Percentiles rank a stretch among this genome's conserved stretches.
Conservation (phyloP, 35 echinoderm and acorn worm species). For the Stichopus chloronotus region DNA sequence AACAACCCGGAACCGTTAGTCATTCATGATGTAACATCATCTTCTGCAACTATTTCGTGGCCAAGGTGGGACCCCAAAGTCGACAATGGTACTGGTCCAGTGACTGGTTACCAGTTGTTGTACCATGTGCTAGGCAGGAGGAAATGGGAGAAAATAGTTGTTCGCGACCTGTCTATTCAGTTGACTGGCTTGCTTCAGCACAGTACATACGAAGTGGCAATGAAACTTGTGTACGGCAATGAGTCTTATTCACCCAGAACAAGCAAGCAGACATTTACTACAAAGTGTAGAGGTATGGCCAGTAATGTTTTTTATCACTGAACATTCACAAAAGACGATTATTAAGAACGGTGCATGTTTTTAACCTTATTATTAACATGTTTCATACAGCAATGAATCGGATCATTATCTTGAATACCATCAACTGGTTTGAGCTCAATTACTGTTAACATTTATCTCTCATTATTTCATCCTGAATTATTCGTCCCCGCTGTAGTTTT, state of each 20-base stretch:
- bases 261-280: neutral
- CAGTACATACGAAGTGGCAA: neutral
- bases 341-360: too few species aligned
- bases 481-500: too few species aligned
- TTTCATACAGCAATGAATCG: too few species aligned
- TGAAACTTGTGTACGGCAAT: neutral
- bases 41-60: neutral
- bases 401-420: too few species aligned
- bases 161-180: neutral
- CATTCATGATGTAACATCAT: neutral
- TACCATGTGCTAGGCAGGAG: neutral
- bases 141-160: neutral
- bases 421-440: too few species aligned
- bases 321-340: too few species aligned
- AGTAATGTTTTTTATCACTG: too few species aligned
- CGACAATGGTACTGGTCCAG: neutral
- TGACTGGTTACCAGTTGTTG: neutral
- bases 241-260: neutral
- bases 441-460: too few species aligned
- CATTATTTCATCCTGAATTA: too few species aligned
- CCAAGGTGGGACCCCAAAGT: neutral
- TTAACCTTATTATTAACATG: too few species aligned
- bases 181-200: neutral
- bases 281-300: neutral
- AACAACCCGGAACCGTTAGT: neutral